phyloP scores from a whole-genome alignment of 2,888 invertebrate genomes.

The Yponomeuta sedellus region DNA sequence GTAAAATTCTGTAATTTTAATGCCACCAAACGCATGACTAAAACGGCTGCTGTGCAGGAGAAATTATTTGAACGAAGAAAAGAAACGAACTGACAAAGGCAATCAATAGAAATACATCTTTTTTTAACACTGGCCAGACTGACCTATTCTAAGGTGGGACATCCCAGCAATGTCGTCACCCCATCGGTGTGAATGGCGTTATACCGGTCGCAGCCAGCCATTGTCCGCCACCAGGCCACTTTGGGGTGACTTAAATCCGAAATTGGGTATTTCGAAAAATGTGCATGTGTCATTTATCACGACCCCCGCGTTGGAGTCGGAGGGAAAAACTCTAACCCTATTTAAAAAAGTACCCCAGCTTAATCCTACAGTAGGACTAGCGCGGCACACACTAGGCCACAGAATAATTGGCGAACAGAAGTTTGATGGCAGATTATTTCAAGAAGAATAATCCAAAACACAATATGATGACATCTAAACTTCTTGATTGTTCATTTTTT shows the following conservation, averaged over 20 bases:
- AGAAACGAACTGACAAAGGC: background rate
- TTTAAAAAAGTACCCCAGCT: conserved; percentile 71
- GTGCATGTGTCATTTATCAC: conserved; percentile 79
- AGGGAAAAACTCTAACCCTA: conserved; percentile 67
- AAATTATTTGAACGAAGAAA: too few relatives aligned
- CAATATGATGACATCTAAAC: too few relatives aligned
- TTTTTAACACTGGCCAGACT: conserved; percentile 33
- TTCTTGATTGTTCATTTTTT: too few relatives aligned
- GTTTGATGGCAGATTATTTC: background rate
- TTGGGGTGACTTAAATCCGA: conserved; percentile 78
- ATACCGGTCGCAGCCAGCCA: conserved; percentile 35
- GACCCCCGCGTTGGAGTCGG: conserved; percentile 47
- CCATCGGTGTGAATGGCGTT: conserved; percentile 61
- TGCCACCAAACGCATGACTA: too few relatives aligned
- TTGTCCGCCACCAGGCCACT: conserved; percentile 71
- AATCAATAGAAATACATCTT: background rate
- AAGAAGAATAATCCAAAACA: background rate
- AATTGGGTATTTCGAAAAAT: conserved; percentile 78
- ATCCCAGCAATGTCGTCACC: conserved; percentile 20
- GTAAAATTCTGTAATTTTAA: too few relatives aligned
- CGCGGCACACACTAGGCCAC: conserved; percentile 47
- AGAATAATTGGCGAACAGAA: background rate
- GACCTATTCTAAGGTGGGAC: conserved; percentile 48
- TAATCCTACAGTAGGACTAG: conserved; percentile 62
- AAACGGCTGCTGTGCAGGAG: too few relatives aligned